Conservation (phyloP, 1,140 invertebrate genomes). For the Drosophila kurseongensis region DNA sequence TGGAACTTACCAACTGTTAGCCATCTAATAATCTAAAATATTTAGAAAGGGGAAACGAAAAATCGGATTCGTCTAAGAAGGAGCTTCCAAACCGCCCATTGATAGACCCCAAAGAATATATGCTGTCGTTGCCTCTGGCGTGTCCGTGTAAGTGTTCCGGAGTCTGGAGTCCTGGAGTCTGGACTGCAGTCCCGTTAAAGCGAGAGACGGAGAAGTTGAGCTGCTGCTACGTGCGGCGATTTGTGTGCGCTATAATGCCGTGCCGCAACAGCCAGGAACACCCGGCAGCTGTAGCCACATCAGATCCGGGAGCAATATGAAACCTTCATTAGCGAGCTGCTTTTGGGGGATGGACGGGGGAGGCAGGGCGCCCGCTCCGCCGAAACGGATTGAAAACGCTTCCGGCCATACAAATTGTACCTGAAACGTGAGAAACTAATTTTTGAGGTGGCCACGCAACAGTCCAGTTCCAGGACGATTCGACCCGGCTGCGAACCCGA, state of each 20-base stretch:
- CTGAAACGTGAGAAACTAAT: slow-evolving; percentile 77
- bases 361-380: slow-evolving; percentile 1
- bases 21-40: too few species aligned
- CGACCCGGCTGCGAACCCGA: background rate
- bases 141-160: slow-evolving; percentile 10
- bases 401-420: slow-evolving; percentile 75
- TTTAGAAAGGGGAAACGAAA: too few species aligned
- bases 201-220: slow-evolving; percentile 41
- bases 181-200: slow-evolving; percentile 36
- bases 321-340: slow-evolving; percentile 65
- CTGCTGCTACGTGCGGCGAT: slow-evolving; percentile 69
- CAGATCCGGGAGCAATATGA: slow-evolving; percentile 59
- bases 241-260: slow-evolving; percentile 39
- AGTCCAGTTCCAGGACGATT: background rate
- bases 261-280: slow-evolving; percentile 32
- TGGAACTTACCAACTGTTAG: too few species aligned
- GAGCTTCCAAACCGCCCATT: background rate
- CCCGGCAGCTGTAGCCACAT: slow-evolving; percentile 16
- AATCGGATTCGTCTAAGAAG: background rate
- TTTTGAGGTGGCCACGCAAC: slow-evolving; percentile 52
- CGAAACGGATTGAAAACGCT: slow-evolving; percentile 61
- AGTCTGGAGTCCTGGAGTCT: slow-evolving; percentile 9
- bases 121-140: background rate
- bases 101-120: background rate
- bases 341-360: background rate